phyloP scores from a whole-genome alignment of 2,888 invertebrate species.

The Aethes cnicana region DNA sequence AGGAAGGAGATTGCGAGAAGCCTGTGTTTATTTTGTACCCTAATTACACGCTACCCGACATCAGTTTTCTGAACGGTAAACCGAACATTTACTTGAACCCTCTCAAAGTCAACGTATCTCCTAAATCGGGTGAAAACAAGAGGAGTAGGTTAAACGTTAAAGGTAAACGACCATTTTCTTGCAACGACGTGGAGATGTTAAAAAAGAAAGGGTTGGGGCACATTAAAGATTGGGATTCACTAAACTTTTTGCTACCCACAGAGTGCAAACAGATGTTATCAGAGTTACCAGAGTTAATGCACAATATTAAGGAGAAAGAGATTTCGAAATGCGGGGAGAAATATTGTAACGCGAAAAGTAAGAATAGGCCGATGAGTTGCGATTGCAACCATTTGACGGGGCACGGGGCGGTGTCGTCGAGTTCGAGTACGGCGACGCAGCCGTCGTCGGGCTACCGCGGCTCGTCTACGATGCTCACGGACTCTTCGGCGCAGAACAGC shows the following conservation, averaged over 20 bases:
- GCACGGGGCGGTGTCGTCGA: slow-evolving; percentile 83
- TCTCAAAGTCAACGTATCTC: slow-evolving; percentile 79
- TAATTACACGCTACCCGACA: slow-evolving; percentile 93
- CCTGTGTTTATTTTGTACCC: slow-evolving; percentile 95
- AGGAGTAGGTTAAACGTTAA: slow-evolving; percentile 64
- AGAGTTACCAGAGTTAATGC: slow-evolving; percentile 90
- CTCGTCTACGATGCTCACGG: slow-evolving; percentile 90
- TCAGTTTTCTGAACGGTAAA: slow-evolving; percentile 88
- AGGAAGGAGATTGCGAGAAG: slow-evolving; percentile 85
- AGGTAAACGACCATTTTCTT: slow-evolving; percentile 87
- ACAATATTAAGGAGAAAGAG: slow-evolving; percentile 83
- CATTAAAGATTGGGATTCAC: slow-evolving; percentile 96
- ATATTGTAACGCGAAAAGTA: slow-evolving; percentile 79
- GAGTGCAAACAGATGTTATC: slow-evolving; percentile 91
- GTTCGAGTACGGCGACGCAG: slow-evolving; percentile 88
- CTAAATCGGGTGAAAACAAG: slow-evolving; percentile 64
- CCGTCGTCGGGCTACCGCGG: slow-evolving; percentile 94
- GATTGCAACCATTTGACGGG: slow-evolving; percentile 81
- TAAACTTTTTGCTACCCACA: slow-evolving; percentile 92
- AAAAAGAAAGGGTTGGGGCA: slow-evolving; percentile 91
- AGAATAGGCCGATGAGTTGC: slow-evolving; percentile 83
- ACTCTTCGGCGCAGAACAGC: slow-evolving; percentile 88
- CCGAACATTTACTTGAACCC: slow-evolving; percentile 89
- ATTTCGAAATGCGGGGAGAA: slow-evolving; percentile 59
- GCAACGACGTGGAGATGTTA: slow-evolving; percentile 90